These are phyloP conservation scores for Pagetopsis macropterus DNA, from an alignment of 2,797 vertebrate species.

Conservation along the genomic window DNA sequence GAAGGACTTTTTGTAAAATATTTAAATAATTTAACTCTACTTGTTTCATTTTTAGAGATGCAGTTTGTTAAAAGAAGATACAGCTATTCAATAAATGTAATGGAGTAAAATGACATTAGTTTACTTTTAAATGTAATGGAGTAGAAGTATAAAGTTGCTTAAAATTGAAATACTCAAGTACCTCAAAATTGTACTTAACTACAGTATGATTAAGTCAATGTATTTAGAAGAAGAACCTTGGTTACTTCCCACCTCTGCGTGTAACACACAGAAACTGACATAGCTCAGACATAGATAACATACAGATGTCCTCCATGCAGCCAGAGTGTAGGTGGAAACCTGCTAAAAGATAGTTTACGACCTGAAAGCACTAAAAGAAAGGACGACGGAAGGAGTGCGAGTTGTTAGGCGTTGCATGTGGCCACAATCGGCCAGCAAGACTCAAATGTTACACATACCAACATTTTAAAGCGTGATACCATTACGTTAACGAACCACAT, in stretches of 20 bases:
- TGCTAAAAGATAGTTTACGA: background rate
- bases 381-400: slow-evolving; percentile 1
- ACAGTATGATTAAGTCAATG: too few relatives aligned
- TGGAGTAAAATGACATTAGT: too few relatives aligned
- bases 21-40: too few relatives aligned
- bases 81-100: too few relatives aligned
- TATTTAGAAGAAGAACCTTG: too few relatives aligned
- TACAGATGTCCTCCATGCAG: background rate
- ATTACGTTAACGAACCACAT: accelerated
- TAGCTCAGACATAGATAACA: background rate
- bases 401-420: background rate
- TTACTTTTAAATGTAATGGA: too few relatives aligned
- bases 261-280: background rate
- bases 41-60: too few relatives aligned
- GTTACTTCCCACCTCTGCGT: background rate
- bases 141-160: too few relatives aligned
- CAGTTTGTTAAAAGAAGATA: too few relatives aligned
- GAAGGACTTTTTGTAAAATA: too few relatives aligned
- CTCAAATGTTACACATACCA: background rate
- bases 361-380: background rate
- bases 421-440: slow-evolving; percentile 39
- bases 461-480: background rate
- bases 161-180: too few relatives aligned
- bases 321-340: background rate
- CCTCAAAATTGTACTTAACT: too few relatives aligned